Evolutionary conservation across 2,888 invertebrate genomes (phyloP).

Genomic region (Troglohyphantes excavatus): DNA sequence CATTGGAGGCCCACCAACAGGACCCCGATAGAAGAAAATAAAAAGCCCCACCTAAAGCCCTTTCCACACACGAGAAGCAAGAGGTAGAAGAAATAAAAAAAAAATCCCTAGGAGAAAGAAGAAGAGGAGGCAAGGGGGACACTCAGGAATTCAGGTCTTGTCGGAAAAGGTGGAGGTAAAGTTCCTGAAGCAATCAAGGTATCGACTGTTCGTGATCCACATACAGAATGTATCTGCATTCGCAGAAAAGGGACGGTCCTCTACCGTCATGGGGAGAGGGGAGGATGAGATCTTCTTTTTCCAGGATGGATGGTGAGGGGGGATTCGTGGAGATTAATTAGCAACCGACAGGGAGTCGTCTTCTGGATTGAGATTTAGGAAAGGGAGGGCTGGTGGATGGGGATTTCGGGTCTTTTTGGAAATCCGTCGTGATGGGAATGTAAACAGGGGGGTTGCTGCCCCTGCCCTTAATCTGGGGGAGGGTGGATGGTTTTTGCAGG

Average conservation of each 20-base stretch:
- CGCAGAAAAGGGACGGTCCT: not conserved
- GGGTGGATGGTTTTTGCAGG: constrained; percentile 65
- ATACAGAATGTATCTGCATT: constrained; percentile 19
- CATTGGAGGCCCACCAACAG: too few relatives aligned
- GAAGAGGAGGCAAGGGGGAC: not conserved
- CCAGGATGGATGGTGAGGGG: constrained; percentile 50
- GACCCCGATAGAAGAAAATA: constrained; percentile 35
- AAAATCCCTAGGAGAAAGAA: not conserved
- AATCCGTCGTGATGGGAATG: constrained; percentile 75
- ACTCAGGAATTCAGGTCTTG: constrained; percentile 56
- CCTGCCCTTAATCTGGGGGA: constrained; percentile 56
- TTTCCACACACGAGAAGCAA: not conserved
- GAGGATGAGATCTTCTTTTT: constrained; percentile 32
- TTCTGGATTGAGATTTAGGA: constrained; percentile 72
- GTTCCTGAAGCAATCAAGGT: constrained; percentile 68
- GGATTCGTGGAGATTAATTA: constrained; percentile 72
- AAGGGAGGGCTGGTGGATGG: constrained; percentile 28
- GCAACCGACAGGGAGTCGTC: constrained; percentile 70
- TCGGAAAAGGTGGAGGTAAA: constrained; percentile 70
- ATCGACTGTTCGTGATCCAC: constrained; percentile 66
- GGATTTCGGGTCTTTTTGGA: constrained; percentile 48
- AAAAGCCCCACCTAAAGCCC: constrained; percentile 48
- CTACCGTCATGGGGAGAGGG: not conserved
- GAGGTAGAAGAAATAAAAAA: not conserved
- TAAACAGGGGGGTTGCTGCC: constrained; percentile 68